These are phyloP conservation scores for Trematomus bernacchii DNA, from an alignment of 2,797 vertebrate species.

Conservation along the genomic window DNA sequence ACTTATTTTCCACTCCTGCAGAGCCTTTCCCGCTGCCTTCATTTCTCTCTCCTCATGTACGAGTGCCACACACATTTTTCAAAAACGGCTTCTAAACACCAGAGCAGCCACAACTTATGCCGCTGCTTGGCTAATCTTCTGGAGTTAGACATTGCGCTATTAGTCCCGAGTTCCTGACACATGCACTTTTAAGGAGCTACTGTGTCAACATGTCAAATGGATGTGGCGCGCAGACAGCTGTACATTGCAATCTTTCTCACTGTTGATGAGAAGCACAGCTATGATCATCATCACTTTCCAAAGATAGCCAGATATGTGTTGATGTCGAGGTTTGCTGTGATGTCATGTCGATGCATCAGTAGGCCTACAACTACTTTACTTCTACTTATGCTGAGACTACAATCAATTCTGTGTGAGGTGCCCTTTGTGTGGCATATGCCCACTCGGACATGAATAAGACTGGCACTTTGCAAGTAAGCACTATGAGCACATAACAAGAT, in stretches of 20 bases:
- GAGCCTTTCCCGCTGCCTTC: conserved; percentile 61
- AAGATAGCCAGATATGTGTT: conserved; percentile 70
- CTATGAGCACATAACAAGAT: conserved; percentile 64
- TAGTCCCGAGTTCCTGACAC: conserved; percentile 82
- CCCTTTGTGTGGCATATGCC: conserved; percentile 77
- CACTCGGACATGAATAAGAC: conserved; percentile 76
- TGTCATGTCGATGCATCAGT: conserved; percentile 74
- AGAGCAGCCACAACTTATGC: conserved; percentile 66
- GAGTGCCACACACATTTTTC: conserved; percentile 80
- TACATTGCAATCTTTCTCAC: conserved; percentile 79
- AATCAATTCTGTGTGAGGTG: conserved; percentile 52
- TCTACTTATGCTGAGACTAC: conserved; percentile 43
- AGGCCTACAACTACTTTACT: conserved; percentile 58
- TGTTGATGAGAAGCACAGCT: conserved; percentile 77
- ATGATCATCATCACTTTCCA: conserved; percentile 81
- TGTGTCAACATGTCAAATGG: conserved; percentile 80
- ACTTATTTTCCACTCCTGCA: conserved; percentile 84
- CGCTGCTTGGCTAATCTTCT: conserved; percentile 81
- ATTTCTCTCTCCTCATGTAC: conserved; percentile 80
- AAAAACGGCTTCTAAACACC: conserved; percentile 68
- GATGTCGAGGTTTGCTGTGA: conserved; percentile 68
- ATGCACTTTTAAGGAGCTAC: conserved; percentile 80
- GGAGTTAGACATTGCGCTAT: conserved; percentile 78
- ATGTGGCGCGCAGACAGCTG: conserved; percentile 72
- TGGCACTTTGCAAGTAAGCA: conserved; percentile 83